phyloP scores from a whole-genome alignment of 2,113 vertebrate species.

The Rhombomys opimus region DNA sequence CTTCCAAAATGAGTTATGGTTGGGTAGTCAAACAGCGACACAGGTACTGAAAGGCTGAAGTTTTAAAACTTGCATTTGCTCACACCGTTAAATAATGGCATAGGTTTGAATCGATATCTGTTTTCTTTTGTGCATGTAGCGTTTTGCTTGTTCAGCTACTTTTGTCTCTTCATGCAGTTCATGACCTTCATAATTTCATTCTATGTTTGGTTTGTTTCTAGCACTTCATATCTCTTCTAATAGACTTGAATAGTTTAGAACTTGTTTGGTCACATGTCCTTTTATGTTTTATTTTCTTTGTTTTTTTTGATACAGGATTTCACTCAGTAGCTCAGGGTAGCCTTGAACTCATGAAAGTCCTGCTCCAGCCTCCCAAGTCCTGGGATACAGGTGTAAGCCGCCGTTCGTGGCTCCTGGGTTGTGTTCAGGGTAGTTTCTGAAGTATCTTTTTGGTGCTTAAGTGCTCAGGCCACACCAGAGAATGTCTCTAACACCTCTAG shows the following conservation, averaged over 20 bases:
- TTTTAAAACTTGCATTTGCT: slow-evolving; percentile 18
- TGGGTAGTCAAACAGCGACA: not conserved
- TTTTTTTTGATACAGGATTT: not conserved
- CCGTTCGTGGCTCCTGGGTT: not conserved
- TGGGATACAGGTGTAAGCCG: not conserved
- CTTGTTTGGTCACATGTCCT: slow-evolving; percentile 46
- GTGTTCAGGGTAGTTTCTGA: not conserved
- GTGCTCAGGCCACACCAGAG: not conserved
- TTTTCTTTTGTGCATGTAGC: not conserved
- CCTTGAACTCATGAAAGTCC: not conserved
- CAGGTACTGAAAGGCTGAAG: not conserved
- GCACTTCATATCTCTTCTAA: not conserved
- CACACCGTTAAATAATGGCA: not conserved
- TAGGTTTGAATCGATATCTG: not conserved
- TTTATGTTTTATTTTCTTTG: not conserved
- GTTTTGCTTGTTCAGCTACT: not conserved
- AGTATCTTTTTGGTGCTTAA: not conserved
- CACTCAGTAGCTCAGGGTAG: not conserved
- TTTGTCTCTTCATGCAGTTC: not conserved
- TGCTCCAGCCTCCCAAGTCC: not conserved
- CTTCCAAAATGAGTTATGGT: not conserved
- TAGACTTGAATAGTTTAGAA: slow-evolving; percentile 26
- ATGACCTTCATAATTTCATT: slow-evolving; percentile 19
- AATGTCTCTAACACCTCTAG: not conserved
- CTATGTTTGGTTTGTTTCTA: not conserved